Evolutionary conservation across 2,113 vertebrate species (phyloP), one percentile per base, ranked within the genome.

Genomic region (Amphiprion ocellaris): DNA sequence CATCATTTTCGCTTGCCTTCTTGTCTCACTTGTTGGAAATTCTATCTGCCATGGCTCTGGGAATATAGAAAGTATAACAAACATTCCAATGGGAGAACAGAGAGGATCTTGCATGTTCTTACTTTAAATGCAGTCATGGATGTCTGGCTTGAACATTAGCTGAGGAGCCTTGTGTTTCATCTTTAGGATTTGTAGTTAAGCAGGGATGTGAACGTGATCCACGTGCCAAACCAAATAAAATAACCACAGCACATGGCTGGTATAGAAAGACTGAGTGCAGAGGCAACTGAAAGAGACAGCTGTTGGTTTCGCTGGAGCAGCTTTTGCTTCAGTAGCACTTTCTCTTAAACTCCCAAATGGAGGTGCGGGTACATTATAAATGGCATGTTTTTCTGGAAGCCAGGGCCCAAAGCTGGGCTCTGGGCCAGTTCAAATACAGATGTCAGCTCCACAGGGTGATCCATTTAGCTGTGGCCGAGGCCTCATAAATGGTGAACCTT

Each of bases 401-500:
- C 65, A 12, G 49, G 61, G 80, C 68, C 52, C 37, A 62, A 70
- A 60, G 37, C 83, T 66, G 80, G 86, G 83, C 65, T 56, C 16
- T 0, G 1, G 67, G 86, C 88, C 92, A 91, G 75, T 81, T 74
- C 56, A 92, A 92, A 91, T 77, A 90, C 85, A 91, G 83, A 91
- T 81, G 87, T 83, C 4, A 53, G 77, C 69, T 82, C 68, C 55
- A 72, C 52, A 84, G 66, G 81, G 70, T 41, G 81, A 82, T 87
- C 68, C 75, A 55, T 85, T 85, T 64, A 69, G 50, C 74, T 77
- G 55, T 19, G 30, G 55, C 77, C 16, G 0, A 14, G 11, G 21
- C 61, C 23, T 17, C 7, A 49, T 65, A 19, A 61, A 50, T 33
- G 72, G 49, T 14, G 55, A 62, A 44, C 14, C 66, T 49, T 69